A percentile compares a stretch with the other conserved stretches of the same genome.
Conservation (phyloP, 2,888 invertebrate species). For the Willowsia nigromaculata region DNA sequence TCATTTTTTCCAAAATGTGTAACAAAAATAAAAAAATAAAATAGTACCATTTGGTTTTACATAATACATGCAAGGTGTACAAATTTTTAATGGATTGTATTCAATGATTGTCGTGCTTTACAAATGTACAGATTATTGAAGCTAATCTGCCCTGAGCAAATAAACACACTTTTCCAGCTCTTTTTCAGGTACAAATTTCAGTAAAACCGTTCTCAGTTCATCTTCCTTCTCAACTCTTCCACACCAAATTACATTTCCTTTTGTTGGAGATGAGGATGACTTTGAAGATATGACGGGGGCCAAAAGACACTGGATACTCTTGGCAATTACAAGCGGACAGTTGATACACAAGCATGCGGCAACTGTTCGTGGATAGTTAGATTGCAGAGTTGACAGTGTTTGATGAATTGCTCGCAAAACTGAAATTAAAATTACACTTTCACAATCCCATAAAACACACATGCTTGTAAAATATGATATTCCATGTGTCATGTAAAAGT, state of each 20-base stretch:
- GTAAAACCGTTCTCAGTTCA: neutral
- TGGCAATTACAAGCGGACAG: neutral
- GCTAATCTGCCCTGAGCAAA: neutral
- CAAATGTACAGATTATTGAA: neutral
- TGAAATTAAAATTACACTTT: no score
- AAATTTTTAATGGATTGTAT: no score
- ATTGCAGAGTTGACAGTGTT: neutral
- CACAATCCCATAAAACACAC: neutral
- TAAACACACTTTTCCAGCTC: neutral
- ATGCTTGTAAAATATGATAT: neutral
- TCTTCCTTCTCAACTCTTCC: neutral
- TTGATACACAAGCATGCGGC: conserved; percentile 23
- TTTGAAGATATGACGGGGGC: neutral
- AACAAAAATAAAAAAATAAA: no score
- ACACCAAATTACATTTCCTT: neutral
- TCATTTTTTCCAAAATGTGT: no score
- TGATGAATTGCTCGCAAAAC: conserved; percentile 19
- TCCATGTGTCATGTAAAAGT: neutral
- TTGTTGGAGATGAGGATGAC: neutral
- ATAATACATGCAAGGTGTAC: no score
- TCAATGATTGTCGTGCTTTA: no score
- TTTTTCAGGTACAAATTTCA: neutral
- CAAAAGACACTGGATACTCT: neutral
- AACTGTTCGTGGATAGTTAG: conserved; percentile 25
- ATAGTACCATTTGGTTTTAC: no score